A percentile compares a stretch with the other conserved stretches of the same genome.
These are phyloP conservation scores for Channallabes apus DNA, from an alignment of 2,797 vertebrate species.

Conservation along the genomic window DNA sequence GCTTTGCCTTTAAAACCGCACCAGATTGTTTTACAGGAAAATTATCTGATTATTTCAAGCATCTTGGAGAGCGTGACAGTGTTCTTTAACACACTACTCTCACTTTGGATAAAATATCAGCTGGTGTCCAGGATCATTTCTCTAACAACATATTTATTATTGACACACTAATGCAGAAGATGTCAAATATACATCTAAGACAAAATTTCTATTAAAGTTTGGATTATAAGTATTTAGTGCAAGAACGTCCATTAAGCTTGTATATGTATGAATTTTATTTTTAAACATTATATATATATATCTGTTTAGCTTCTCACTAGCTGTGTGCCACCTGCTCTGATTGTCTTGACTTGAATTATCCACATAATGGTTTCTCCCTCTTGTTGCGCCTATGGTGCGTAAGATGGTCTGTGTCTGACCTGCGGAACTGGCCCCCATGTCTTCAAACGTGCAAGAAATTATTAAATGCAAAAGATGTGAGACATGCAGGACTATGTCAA, in stretches of 20 bases:
- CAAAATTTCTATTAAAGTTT: background rate
- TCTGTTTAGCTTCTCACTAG: background rate
- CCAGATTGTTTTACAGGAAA: background rate
- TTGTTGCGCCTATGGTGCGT: constrained; percentile 43
- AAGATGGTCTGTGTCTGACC: constrained; percentile 36
- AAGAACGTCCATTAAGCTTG: background rate
- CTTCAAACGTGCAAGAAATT: background rate
- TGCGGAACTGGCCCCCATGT: background rate
- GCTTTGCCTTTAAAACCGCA: background rate
- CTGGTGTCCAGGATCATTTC: background rate
- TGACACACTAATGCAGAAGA: background rate
- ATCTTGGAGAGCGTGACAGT: background rate
- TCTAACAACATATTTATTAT: background rate
- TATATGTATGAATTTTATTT: background rate
- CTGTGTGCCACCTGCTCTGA: constrained; percentile 36
- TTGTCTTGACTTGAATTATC: constrained; percentile 23
- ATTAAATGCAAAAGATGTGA: background rate
- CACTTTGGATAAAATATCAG: background rate
- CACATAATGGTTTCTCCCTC: constrained; percentile 26
- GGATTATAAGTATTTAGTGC: background rate
- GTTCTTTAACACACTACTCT: background rate
- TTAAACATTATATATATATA: too few species aligned
- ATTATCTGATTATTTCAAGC: background rate
- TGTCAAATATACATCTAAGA: background rate
- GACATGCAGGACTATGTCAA: background rate